These are phyloP conservation scores for Callaeas wilsoni DNA, from an alignment of 2,113 vertebrate genomes.

Conservation along the genomic window DNA sequence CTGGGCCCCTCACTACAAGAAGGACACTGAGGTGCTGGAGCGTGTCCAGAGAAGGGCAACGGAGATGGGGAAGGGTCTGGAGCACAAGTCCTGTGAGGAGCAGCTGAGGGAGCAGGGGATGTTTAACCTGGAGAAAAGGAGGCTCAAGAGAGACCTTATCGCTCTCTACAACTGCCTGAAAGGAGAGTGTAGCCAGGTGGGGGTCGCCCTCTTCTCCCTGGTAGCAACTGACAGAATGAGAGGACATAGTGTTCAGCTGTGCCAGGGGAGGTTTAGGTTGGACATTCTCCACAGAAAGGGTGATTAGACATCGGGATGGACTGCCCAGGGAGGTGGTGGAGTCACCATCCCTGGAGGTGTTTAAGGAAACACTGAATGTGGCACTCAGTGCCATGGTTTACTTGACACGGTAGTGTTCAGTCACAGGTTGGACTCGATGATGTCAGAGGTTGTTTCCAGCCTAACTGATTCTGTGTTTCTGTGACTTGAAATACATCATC, in stretches of 20 bases:
- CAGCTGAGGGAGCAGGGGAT: not conserved
- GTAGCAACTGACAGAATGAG: too few species aligned
- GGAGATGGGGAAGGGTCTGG: not conserved
- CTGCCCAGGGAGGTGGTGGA: not conserved
- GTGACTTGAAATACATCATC: not conserved
- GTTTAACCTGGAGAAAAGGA: not conserved
- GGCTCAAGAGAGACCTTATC: too few species aligned
- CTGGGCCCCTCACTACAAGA: not conserved
- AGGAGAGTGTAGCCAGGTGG: too few species aligned
- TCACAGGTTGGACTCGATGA: not conserved
- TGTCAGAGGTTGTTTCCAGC: not conserved
- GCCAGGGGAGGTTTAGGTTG: not conserved
- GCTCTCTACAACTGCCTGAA: not conserved
- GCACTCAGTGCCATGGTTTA: not conserved
- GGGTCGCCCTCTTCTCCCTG: not conserved
- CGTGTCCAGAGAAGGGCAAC: accelerated
- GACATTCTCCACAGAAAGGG: not conserved
- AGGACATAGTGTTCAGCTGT: too few species aligned
- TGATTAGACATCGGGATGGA: not conserved
- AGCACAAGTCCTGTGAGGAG: accelerated
- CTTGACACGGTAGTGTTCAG: not conserved
- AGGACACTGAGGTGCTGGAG: not conserved
- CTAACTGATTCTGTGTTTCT: not conserved
- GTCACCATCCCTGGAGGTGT: not conserved
- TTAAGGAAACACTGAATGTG: not conserved